These are phyloP conservation scores for Zaprionus lineosus DNA, from an alignment of 2,888 invertebrate genomes.

Conservation along the genomic window DNA sequence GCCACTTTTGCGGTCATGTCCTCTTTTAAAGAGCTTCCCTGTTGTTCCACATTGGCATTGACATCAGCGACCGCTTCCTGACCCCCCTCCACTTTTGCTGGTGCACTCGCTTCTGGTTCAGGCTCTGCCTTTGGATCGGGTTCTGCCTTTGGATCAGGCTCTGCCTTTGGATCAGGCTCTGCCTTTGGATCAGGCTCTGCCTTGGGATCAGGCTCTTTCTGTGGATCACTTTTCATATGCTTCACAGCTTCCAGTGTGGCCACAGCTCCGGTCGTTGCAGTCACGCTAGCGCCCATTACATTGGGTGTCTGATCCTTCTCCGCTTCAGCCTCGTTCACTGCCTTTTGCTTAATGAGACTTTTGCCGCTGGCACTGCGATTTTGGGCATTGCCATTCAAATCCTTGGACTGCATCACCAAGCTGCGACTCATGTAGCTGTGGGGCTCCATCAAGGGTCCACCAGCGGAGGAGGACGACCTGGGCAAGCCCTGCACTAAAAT, in stretches of 20 bases:
- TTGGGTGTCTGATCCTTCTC: constrained; percentile 12
- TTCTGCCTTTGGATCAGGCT: constrained; percentile 14
- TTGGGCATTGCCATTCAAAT: constrained; percentile 57
- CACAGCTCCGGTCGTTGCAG: constrained; percentile 23
- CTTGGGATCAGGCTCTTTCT: constrained; percentile 14
- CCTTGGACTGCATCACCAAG: constrained; percentile 62
- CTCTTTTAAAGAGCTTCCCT: too few relatives aligned
- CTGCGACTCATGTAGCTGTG: constrained; percentile 71
- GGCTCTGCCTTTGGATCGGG: constrained; percentile 20
- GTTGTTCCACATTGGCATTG: constrained; percentile 14
- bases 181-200: constrained; percentile 9
- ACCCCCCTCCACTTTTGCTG: not conserved
- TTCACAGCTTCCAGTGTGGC: constrained; percentile 61
- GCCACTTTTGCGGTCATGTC: too few relatives aligned
- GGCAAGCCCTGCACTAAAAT: constrained; percentile 81
- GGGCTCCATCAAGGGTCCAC: constrained; percentile 47
- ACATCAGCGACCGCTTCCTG: constrained; percentile 6
- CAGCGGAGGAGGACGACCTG: constrained; percentile 70
- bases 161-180: constrained; percentile 24
- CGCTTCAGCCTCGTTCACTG: constrained; percentile 32
- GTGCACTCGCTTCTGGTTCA: constrained; percentile 1
- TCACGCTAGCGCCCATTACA: constrained; percentile 33
- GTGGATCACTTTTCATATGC: constrained; percentile 44
- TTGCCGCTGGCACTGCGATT: constrained; percentile 43
- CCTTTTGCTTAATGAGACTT: constrained; percentile 49